phyloP scores from a whole-genome alignment of 2,113 vertebrate genomes.

The Hylia prasina region DNA sequence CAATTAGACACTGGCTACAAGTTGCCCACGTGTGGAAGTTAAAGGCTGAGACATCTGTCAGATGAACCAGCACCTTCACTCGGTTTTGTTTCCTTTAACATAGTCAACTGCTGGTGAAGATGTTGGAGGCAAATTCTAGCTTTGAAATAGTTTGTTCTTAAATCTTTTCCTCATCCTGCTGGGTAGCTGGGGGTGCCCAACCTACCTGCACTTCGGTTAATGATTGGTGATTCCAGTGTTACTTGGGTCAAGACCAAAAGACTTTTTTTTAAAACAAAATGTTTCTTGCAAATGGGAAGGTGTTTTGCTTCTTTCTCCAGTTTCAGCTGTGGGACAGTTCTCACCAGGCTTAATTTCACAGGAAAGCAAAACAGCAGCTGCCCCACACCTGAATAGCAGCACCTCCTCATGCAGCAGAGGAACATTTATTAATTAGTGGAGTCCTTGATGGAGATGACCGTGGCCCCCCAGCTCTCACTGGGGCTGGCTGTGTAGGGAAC shows the following conservation, averaged over 20 bases:
- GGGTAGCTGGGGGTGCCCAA: neutral
- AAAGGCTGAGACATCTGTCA: neutral
- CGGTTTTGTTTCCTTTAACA: neutral
- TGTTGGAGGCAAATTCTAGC: neutral
- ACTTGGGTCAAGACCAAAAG: neutral
- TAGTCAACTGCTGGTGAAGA: neutral
- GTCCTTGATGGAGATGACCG: neutral
- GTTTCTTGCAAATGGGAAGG: neutral
- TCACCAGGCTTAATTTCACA: neutral
- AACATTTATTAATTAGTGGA: neutral
- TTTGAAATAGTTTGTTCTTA: neutral
- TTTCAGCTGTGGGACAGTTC: neutral
- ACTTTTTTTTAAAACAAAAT: neutral
- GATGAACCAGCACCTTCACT: neutral
- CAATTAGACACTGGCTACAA: neutral
- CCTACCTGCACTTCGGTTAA: neutral
- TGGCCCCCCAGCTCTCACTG: neutral
- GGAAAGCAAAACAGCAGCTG: neutral
- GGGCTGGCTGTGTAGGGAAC: neutral
- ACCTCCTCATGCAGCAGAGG: neutral
- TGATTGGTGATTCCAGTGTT: neutral
- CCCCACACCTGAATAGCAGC: neutral
- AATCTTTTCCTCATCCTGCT: neutral
- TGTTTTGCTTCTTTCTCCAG: neutral
- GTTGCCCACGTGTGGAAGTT: neutral